Percentiles rank a stretch among this genome's conserved stretches.
Conservation (phyloP, 2,113 vertebrate species). For the Barbus barbus region DNA sequence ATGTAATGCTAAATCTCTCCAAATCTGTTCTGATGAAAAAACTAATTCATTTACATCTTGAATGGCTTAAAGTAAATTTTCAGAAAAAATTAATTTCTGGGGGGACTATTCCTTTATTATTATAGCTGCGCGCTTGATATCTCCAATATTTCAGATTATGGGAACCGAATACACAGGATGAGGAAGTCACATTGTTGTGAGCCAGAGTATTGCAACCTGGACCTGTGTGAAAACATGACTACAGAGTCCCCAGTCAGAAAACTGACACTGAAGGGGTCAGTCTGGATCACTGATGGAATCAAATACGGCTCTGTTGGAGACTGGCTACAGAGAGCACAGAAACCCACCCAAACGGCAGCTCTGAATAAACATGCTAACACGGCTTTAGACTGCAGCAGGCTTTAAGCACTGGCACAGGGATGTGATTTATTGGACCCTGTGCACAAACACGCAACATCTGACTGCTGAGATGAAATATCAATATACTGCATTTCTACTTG, state of each 20-base stretch:
- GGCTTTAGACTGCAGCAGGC: neutral
- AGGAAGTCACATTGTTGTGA: slow-evolving; percentile 24
- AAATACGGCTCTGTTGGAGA: slow-evolving; percentile 44
- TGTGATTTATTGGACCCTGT: slow-evolving; percentile 9
- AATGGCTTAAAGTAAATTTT: neutral
- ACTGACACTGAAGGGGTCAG: neutral
- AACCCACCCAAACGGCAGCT: neutral
- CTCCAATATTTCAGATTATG: neutral
- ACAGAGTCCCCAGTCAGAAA: neutral
- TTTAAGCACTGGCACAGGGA: slow-evolving; percentile 2
- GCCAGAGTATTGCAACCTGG: slow-evolving; percentile 14
- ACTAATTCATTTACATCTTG: neutral
- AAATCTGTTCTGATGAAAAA: neutral
- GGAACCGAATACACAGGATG: neutral
- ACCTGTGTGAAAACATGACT: slow-evolving; percentile 19
- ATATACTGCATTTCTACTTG: neutral
- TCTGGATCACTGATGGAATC: slow-evolving; percentile 35
- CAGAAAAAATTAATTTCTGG: too few species aligned
- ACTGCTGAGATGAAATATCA: slow-evolving; percentile 34
- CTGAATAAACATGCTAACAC: slow-evolving; percentile 33
- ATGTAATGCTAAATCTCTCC: neutral
- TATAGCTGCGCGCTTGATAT: neutral
- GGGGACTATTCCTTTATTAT: neutral
- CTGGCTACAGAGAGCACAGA: neutral
- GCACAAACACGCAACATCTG: neutral